phyloP scores from a whole-genome alignment of 2,797 vertebrate genomes.

The Chaenodraco wilsoni region DNA sequence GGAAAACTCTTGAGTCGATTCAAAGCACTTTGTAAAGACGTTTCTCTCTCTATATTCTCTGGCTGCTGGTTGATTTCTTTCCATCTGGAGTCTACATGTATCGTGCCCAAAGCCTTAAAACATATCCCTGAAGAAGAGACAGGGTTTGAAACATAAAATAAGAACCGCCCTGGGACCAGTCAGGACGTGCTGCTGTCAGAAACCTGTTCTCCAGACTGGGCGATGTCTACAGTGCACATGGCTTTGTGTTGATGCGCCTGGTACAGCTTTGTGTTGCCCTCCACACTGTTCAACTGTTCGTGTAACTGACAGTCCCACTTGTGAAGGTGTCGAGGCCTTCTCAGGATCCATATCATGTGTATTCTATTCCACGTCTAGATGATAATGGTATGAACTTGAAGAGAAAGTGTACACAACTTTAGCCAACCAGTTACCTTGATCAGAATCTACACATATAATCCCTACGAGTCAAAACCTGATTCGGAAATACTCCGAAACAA shows the following conservation, averaged over 20 bases:
- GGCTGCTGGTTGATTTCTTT: conserved; percentile 42
- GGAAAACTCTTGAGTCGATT: conserved; percentile 36
- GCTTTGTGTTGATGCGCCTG: conserved; percentile 17
- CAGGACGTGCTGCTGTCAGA: conserved; percentile 34
- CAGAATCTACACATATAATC: no score
- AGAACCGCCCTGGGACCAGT: conserved; percentile 42
- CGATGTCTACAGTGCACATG: conserved; percentile 20
- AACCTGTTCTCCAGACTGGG: conserved; percentile 22
- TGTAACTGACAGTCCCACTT: no score
- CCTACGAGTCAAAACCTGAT: no score
- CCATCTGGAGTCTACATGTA: conserved; percentile 36
- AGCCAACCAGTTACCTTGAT: no score
- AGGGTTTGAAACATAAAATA: conserved; percentile 46
- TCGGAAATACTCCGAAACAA: no score
- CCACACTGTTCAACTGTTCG: no score
- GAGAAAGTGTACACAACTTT: no score
- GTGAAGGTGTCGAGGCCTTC: no score
- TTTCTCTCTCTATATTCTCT: conserved; percentile 15
- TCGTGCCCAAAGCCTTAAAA: conserved; percentile 40
- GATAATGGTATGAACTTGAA: no score
- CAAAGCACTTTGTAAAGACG: conserved; percentile 28
- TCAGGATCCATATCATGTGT: no score
- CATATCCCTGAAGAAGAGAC: conserved; percentile 25
- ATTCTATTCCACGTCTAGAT: no score
- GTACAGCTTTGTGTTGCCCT: neutral